Conservation (phyloP, 2,113 vertebrate genomes). For the Illadopsis cleaveri region DNA sequence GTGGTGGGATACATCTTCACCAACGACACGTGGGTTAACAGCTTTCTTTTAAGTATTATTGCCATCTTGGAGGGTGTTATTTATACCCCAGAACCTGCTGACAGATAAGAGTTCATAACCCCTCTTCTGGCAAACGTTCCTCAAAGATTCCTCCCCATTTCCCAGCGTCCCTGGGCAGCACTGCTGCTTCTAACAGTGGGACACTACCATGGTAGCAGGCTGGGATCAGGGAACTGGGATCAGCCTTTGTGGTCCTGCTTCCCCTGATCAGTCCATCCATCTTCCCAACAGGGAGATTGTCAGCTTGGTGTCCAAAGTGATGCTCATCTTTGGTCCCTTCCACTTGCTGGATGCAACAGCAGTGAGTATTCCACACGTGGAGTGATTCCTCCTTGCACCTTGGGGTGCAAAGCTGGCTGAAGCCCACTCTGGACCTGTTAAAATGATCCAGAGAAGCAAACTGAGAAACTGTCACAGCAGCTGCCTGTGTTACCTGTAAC, state of each 20-base stretch:
- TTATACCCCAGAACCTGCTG: neutral
- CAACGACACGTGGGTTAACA: slow-evolving; percentile 79
- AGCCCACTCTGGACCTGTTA: neutral
- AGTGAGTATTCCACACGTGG: slow-evolving; percentile 48
- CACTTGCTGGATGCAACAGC: slow-evolving; percentile 72
- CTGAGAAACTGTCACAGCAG: neutral
- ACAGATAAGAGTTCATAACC: neutral
- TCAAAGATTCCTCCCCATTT: neutral
- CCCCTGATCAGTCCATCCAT: neutral
- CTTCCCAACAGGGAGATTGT: slow-evolving; percentile 60
- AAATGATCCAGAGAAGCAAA: neutral
- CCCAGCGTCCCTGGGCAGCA: neutral
- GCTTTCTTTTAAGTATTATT: neutral
- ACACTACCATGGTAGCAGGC: neutral
- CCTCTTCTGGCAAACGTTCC: neutral
- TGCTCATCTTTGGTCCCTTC: slow-evolving; percentile 65
- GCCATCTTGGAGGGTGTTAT: neutral
- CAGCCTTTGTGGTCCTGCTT: neutral
- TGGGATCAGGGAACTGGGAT: neutral
- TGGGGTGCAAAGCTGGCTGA: neutral
- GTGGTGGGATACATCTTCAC: slow-evolving; percentile 85
- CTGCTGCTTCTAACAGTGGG: neutral
- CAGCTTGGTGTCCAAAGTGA: slow-evolving; percentile 67
- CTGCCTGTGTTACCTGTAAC: neutral
- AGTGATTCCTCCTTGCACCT: neutral